Conservation (phyloP, 2,113 vertebrate genomes). For the Corythaeola cristata region DNA sequence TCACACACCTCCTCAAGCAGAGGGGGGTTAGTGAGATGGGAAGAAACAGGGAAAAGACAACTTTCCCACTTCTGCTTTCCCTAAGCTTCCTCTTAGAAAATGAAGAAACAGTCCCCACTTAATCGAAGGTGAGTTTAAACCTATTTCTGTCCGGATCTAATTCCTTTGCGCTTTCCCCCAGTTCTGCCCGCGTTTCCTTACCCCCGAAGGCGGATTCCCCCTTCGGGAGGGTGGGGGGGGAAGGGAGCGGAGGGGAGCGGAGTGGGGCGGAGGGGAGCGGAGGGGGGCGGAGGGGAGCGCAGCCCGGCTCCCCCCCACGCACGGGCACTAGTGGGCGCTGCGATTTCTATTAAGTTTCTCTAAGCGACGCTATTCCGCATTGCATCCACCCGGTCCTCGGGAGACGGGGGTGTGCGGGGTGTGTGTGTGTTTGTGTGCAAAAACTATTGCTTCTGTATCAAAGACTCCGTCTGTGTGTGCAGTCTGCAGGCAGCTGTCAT, state of each 20-base stretch:
- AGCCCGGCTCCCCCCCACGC: background rate
- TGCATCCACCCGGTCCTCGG: rapidly evolving
- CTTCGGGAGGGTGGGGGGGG: background rate
- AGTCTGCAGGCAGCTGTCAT: background rate
- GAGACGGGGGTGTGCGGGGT: background rate
- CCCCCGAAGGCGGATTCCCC: rapidly evolving
- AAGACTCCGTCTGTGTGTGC: background rate
- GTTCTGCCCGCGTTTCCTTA: background rate
- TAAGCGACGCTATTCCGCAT: rapidly evolving
- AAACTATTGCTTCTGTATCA: background rate
- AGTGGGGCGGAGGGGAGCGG: background rate
- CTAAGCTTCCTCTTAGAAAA: background rate
- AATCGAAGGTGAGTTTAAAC: background rate
- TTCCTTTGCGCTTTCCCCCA: too few relatives aligned
- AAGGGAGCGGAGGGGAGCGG: background rate
- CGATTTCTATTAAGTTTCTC: background rate
- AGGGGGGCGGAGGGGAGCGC: background rate
- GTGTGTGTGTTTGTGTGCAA: background rate
- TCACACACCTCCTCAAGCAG: background rate
- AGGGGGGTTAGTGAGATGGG: background rate
- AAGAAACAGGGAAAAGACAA: background rate
- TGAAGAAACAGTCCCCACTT: background rate
- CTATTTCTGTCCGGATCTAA: rapidly evolving
- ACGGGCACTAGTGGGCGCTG: conserved; percentile 31
- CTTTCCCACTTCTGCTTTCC: background rate